Evolutionary conservation across 2,888 invertebrate genomes (phyloP).

Genomic region (Octonoba sinensis): DNA sequence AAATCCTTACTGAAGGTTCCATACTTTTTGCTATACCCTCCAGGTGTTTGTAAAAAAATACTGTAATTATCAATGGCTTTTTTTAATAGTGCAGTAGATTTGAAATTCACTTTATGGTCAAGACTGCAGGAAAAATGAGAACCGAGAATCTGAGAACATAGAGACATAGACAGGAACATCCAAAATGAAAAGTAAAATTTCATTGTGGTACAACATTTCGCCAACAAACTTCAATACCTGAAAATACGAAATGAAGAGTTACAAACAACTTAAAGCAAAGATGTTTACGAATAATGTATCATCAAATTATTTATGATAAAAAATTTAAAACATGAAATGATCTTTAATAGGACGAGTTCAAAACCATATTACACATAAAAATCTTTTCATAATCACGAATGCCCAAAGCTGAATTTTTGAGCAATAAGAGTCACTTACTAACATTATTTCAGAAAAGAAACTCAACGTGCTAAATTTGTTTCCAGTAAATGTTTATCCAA

Average conservation of each 20-base stretch:
- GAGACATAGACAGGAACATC: conserved; percentile 7
- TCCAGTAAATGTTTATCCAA: no score
- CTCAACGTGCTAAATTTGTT: no score
- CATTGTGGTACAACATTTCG: conserved; percentile 58
- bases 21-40: conserved; percentile 69
- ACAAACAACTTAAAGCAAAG: no score
- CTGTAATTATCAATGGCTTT: conserved; percentile 61
- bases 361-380: no score
- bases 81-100: conserved; percentile 74
- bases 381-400: no score
- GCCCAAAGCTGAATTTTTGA: no score
- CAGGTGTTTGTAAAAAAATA: conserved; percentile 67
- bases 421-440: no score
- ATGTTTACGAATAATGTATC: no score
- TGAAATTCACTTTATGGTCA: conserved; percentile 46
- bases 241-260: conserved; percentile 16
- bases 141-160: background rate
- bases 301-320: no score
- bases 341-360: no score
- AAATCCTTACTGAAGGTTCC: conserved; percentile 71
- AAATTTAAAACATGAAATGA: no score
- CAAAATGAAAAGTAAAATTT: conserved; percentile 27
- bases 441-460: no score
- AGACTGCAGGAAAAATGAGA: conserved; percentile 39
- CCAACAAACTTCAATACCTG: conserved; percentile 3